A percentile compares a stretch with the other conserved stretches of the same genome.
Conservation (phyloP, 2,797 vertebrate species). For the Labeo calbasu region DNA sequence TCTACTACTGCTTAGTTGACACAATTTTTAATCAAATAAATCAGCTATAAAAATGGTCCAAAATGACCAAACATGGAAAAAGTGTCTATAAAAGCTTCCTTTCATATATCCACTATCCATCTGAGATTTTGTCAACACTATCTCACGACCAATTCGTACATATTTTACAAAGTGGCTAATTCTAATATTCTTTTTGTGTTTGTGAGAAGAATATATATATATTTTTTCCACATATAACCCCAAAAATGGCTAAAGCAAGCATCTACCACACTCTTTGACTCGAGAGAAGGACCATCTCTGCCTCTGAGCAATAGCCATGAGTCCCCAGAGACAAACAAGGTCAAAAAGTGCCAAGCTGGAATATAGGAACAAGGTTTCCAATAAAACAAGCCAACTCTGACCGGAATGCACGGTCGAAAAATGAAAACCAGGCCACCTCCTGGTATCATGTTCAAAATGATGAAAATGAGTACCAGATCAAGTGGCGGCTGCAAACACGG, state of each 20-base stretch:
- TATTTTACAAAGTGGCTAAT: too few relatives aligned
- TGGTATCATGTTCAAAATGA: constrained; percentile 76
- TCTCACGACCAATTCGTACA: too few relatives aligned
- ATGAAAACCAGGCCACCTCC: constrained; percentile 81
- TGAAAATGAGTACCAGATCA: constrained; percentile 80
- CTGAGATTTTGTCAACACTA: not conserved
- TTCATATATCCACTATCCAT: not conserved
- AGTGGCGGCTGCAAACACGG: constrained; percentile 68
- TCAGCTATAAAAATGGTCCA: too few relatives aligned
- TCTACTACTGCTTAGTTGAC: too few relatives aligned
- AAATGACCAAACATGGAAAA: too few relatives aligned
- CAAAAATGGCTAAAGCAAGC: constrained; percentile 31
- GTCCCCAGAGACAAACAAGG: constrained; percentile 76
- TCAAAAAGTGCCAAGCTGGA: constrained; percentile 70
- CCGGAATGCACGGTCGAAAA: constrained; percentile 72
- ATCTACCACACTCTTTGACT: constrained; percentile 15
- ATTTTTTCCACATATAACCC: not conserved
- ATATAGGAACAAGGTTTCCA: constrained; percentile 82
- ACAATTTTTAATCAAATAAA: too few relatives aligned
- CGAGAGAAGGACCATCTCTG: constrained; percentile 36
- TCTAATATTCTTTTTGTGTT: not conserved
- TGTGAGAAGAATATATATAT: not conserved
- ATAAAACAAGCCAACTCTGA: constrained; percentile 82
- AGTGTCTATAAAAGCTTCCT: too few relatives aligned
- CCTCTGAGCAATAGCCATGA: constrained; percentile 61